These are phyloP conservation scores for Bombus picipes DNA, from an alignment of 1,140 invertebrate genomes.

Conservation along the genomic window DNA sequence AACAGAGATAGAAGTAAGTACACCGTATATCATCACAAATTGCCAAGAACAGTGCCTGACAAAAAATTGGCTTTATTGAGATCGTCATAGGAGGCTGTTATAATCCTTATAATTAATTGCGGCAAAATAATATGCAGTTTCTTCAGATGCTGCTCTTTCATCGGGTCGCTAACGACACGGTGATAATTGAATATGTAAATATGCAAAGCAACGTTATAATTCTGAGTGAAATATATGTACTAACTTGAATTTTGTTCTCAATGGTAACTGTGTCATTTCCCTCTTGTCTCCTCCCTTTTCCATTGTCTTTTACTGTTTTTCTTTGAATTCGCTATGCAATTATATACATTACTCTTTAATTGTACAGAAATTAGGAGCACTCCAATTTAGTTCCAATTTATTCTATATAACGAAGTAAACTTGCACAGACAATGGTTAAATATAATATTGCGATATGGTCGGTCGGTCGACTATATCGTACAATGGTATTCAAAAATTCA, in stretches of 20 bases:
- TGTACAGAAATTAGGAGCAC: constrained; percentile 35
- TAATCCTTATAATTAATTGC: constrained; percentile 15
- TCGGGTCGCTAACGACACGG: not conserved
- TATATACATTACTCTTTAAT: constrained; percentile 48
- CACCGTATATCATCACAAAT: not conserved
- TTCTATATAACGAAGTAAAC: not conserved
- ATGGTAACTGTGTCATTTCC: constrained; percentile 6
- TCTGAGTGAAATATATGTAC: constrained; percentile 32
- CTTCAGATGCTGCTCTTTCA: not conserved
- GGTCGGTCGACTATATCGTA: no score
- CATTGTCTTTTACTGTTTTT: not conserved
- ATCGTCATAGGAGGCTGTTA: not conserved
- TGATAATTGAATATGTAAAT: constrained; percentile 59
- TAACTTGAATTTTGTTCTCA: constrained; percentile 56
- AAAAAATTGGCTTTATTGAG: not conserved
- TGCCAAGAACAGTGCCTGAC: not conserved
- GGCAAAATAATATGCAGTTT: not conserved
- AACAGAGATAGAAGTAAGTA: not conserved
- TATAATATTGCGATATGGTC: not conserved
- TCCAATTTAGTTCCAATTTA: constrained; percentile 9
- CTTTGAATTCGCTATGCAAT: constrained; percentile 10
- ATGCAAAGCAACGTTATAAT: constrained; percentile 63
- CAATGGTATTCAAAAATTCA: not conserved
- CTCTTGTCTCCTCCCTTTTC: not conserved
- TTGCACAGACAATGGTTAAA: not conserved